Percentiles rank a stretch among this genome's conserved stretches.
Conservation (phyloP, 1,140 invertebrate species). For the Diorhabda elongata region DNA sequence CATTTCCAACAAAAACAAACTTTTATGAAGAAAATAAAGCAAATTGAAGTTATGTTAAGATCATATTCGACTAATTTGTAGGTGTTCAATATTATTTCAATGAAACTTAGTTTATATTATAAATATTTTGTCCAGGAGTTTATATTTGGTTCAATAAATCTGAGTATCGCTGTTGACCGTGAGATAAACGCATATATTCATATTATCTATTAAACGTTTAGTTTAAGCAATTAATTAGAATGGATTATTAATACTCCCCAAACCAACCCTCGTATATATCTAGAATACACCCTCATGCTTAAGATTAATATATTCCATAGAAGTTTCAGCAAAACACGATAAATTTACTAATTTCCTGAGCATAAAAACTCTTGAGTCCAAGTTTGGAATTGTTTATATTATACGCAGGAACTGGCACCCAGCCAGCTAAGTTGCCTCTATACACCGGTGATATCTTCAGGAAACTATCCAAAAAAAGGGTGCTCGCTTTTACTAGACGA, state of each 20-base stretch:
- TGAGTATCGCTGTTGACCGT: too few relatives aligned
- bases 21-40: too few relatives aligned
- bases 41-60: too few relatives aligned
- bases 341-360: conserved; percentile 18
- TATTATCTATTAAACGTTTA: too few relatives aligned
- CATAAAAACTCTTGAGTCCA: conserved; percentile 13
- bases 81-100: too few relatives aligned
- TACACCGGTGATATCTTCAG: background rate
- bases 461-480: background rate
- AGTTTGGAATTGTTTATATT: conserved; percentile 18
- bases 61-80: too few relatives aligned
- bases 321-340: conserved; percentile 17
- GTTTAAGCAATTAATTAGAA: too few relatives aligned
- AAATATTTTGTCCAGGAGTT: too few relatives aligned
- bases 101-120: too few relatives aligned
- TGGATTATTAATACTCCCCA: background rate
- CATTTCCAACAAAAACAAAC: too few relatives aligned
- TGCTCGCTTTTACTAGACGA: background rate
- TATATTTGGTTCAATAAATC: too few relatives aligned
- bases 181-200: too few relatives aligned
- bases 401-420: conserved; percentile 10
- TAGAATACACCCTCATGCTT: conserved; percentile 7
- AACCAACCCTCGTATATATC: conserved; percentile 2
- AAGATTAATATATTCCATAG: conserved; percentile 13
- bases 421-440: conserved; percentile 5